Conservation (phyloP, 2,888 invertebrate species). For the Acanthacorydalis orientalis region DNA sequence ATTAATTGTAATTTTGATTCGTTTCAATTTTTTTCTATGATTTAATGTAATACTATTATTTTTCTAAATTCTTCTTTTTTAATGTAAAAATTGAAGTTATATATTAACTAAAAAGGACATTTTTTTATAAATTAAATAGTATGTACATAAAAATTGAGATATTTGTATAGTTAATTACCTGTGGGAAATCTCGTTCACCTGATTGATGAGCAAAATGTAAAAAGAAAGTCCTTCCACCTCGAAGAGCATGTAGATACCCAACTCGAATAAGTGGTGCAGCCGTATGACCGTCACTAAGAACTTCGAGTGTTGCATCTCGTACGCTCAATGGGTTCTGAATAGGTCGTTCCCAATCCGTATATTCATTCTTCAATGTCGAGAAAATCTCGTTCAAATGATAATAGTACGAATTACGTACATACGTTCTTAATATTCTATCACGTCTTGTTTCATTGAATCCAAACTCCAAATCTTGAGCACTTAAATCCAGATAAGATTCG, state of each 20-base stretch:
- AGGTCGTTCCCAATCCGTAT: conserved; percentile 89
- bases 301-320: conserved; percentile 68
- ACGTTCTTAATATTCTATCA: conserved; percentile 75
- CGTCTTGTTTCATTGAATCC: conserved; percentile 81
- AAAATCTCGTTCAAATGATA: conserved; percentile 92
- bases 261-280: conserved; percentile 70
- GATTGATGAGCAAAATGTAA: conserved; percentile 79
- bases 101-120: too few relatives aligned
- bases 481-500: conserved; percentile 69
- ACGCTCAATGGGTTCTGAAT: conserved; percentile 74
- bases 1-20: too few relatives aligned
- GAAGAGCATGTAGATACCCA: conserved; percentile 61
- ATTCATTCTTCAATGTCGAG: conserved; percentile 83
- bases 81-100: too few relatives aligned
- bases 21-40: too few relatives aligned
- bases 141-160: too few relatives aligned
- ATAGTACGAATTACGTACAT: conserved; percentile 85
- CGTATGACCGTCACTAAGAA: conserved; percentile 82
- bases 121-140: too few relatives aligned
- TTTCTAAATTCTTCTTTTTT: too few relatives aligned
- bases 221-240: conserved; percentile 69
- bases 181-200: conserved; percentile 60
- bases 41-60: too few relatives aligned
- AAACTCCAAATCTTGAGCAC: conserved; percentile 72
- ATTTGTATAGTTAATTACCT: conserved; percentile 29